Conservation (phyloP, 2,797 vertebrate species). For the Coracias cyanogaster region DNA sequence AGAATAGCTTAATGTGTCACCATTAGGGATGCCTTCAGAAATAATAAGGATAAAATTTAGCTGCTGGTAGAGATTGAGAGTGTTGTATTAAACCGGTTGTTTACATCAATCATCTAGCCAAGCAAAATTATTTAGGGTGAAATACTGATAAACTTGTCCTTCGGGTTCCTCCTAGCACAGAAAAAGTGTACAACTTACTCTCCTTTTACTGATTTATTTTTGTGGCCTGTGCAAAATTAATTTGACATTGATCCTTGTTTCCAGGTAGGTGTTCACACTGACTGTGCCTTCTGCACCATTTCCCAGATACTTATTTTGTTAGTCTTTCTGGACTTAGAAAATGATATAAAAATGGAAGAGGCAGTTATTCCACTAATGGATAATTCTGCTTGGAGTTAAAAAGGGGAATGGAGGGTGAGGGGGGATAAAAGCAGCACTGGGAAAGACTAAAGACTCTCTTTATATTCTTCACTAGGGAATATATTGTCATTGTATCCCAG, state of each 20-base stretch:
- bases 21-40: background rate
- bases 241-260: background rate
- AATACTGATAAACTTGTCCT: background rate
- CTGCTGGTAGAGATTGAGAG: background rate
- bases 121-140: background rate
- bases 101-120: background rate
- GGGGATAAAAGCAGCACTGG: background rate
- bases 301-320: background rate
- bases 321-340: background rate
- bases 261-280: background rate
- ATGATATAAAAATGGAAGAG: background rate
- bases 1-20: background rate
- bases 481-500: conserved; percentile 1
- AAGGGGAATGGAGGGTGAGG: background rate
- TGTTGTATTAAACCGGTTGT: background rate
- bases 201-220: background rate
- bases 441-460: background rate
- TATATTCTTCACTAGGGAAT: background rate
- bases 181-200: background rate
- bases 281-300: background rate
- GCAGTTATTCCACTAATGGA: background rate
- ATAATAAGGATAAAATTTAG: background rate
- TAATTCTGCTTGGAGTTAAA: background rate
- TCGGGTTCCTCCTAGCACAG: background rate
- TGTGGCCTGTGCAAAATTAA: background rate